Conservation (phyloP, 2,797 vertebrate species). For the Galago senegalensis region DNA sequence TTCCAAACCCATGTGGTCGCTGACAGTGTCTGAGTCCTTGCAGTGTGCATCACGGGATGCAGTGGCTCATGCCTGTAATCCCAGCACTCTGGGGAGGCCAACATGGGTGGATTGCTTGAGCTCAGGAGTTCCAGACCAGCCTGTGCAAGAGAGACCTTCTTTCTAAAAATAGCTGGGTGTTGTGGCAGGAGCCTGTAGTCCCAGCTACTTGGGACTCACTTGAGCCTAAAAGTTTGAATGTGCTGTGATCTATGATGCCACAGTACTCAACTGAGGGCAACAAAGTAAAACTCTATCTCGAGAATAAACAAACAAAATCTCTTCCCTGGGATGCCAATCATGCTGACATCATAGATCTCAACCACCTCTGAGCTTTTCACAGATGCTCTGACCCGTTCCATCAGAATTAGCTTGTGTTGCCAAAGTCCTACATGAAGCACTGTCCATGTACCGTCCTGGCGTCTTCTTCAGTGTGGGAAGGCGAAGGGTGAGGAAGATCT, state of each 20-base stretch:
- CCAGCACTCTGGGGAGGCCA: too few relatives aligned
- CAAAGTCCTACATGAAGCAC: background rate
- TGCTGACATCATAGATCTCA: background rate
- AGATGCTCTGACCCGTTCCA: background rate
- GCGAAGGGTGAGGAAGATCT: background rate
- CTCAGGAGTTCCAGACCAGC: too few relatives aligned
- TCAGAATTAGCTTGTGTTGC: background rate
- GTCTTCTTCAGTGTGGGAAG: background rate
- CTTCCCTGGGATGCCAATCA: background rate
- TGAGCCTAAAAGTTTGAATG: too few relatives aligned
- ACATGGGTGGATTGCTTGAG: too few relatives aligned
- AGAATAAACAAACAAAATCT: too few relatives aligned
- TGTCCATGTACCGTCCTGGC: accelerated
- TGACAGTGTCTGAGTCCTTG: background rate
- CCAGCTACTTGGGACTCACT: too few relatives aligned
- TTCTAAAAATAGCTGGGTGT: too few relatives aligned
- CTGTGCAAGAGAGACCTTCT: too few relatives aligned
- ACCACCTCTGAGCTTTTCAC: background rate
- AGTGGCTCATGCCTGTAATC: too few relatives aligned
- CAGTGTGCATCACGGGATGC: background rate
- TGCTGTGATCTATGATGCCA: too few relatives aligned
- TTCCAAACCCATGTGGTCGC: background rate
- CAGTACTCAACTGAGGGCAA: too few relatives aligned
- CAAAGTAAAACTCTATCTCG: background rate
- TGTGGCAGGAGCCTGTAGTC: too few relatives aligned